phyloP scores from a whole-genome alignment of 2,113 vertebrate species.

The Struthidea cinerea region DNA sequence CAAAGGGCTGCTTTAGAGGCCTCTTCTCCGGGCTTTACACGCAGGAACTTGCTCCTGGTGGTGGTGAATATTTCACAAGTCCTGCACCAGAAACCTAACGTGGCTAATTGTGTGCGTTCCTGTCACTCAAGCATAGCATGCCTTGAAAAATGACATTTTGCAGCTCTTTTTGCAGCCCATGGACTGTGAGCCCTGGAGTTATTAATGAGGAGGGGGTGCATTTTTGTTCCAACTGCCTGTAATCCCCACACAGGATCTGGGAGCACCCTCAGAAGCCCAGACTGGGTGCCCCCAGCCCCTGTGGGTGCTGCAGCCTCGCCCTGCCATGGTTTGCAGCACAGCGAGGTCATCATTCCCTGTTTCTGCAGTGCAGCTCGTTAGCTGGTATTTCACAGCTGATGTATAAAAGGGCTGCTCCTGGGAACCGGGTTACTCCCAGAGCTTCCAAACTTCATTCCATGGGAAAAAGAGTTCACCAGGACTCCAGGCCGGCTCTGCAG shows the following conservation, averaged over 20 bases:
- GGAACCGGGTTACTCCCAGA: background rate
- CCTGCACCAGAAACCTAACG: background rate
- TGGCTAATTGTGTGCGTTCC: background rate
- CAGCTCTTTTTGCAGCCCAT: background rate
- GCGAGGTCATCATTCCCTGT: background rate
- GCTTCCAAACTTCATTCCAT: background rate
- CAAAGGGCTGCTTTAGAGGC: background rate
- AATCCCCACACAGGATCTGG: background rate
- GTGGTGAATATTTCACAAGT: slow-evolving; percentile 9
- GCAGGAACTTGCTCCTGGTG: background rate
- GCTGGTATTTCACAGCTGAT: background rate
- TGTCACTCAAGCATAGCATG: background rate
- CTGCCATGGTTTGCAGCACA: background rate
- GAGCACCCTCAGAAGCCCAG: background rate
- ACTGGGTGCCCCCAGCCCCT: background rate
- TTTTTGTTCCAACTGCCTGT: background rate
- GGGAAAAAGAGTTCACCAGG: background rate
- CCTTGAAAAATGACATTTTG: background rate
- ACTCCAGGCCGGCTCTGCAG: background rate
- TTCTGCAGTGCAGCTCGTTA: background rate
- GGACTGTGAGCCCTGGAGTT: background rate
- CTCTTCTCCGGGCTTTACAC: background rate
- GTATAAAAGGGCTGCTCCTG: background rate
- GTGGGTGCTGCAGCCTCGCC: background rate
- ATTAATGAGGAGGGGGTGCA: background rate